Conservation (phyloP, 1,140 invertebrate genomes). For the Penaeus vannamei region DNA sequence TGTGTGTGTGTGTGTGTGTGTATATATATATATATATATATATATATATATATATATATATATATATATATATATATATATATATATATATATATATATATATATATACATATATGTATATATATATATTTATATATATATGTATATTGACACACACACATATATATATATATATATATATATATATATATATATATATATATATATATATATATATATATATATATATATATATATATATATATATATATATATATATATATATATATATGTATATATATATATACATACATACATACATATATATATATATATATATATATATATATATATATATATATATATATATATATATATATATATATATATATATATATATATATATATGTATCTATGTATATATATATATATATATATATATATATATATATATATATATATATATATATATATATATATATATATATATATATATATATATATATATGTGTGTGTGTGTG, state of each 20-base stretch:
- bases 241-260: slow-evolving; percentile 17
- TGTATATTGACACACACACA: not conserved
- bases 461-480: no score
- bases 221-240: not conserved
- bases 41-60: not conserved
- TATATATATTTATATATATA: not conserved
- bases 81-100: slow-evolving; percentile 3
- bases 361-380: slow-evolving; percentile 18
- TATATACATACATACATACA: not conserved
- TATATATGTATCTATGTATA: not conserved
- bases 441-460: no score
- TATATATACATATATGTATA: slow-evolving; percentile 1
- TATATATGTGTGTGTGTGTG: no score
- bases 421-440: no score
- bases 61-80: not conserved
- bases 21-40: not conserved
- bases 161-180: not conserved
- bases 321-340: not conserved
- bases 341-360: slow-evolving; percentile 22
- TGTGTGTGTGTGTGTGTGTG: not conserved
- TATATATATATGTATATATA: not conserved
- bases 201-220: not conserved
- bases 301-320: slow-evolving; percentile 21
- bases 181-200: not conserved
- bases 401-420: no score